A percentile compares a stretch with the other conserved stretches of the same genome.
Evolutionary conservation across 2,888 invertebrate species (phyloP).

Genomic region (Xestia c-nigrum): DNA sequence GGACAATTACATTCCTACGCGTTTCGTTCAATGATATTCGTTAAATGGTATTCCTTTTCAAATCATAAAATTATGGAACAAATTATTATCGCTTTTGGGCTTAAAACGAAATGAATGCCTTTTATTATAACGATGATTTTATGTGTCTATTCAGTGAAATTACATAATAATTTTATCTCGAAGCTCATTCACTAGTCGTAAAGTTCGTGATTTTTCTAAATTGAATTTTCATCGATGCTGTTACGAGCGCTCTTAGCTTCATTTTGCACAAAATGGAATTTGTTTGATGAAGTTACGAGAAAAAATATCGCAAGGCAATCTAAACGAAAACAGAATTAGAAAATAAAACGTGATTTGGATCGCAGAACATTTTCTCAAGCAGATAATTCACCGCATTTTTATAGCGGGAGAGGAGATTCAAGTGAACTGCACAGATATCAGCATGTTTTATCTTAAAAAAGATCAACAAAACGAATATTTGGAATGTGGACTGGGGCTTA

Average conservation of each 20-base stretch:
- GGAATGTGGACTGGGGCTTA: slow-evolving; percentile 73
- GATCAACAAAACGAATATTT: slow-evolving; percentile 76
- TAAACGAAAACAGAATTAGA: slow-evolving; percentile 45
- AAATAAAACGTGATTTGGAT: slow-evolving; percentile 45
- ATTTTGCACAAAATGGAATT: slow-evolving; percentile 54
- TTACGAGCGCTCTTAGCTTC: slow-evolving; percentile 45
- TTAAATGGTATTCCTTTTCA: slow-evolving; percentile 37
- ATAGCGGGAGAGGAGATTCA: slow-evolving; percentile 54
- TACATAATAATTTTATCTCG: slow-evolving; percentile 54
- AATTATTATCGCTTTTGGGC: slow-evolving; percentile 36
- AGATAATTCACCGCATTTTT: slow-evolving; percentile 53
- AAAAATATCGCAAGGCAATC: slow-evolving; percentile 51
- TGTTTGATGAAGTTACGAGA: slow-evolving; percentile 51
- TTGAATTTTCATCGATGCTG: slow-evolving; percentile 62
- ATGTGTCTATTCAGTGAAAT: slow-evolving; percentile 52
- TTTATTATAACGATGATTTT: slow-evolving; percentile 50
- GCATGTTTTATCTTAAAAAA: slow-evolving; percentile 71
- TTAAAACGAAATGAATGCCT: slow-evolving; percentile 43
- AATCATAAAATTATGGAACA: slow-evolving; percentile 40
- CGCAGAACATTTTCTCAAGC: slow-evolving; percentile 35
- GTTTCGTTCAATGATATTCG: slow-evolving; percentile 31
- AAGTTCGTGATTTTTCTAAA: slow-evolving; percentile 58
- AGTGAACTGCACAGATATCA: slow-evolving; percentile 70
- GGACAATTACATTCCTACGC: slow-evolving; percentile 57
- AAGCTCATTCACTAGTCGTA: slow-evolving; percentile 55